Percentiles rank a stretch among this genome's conserved stretches.
Evolutionary conservation across 2,888 invertebrate genomes (phyloP).

Genomic region (Lithosia quadra): DNA sequence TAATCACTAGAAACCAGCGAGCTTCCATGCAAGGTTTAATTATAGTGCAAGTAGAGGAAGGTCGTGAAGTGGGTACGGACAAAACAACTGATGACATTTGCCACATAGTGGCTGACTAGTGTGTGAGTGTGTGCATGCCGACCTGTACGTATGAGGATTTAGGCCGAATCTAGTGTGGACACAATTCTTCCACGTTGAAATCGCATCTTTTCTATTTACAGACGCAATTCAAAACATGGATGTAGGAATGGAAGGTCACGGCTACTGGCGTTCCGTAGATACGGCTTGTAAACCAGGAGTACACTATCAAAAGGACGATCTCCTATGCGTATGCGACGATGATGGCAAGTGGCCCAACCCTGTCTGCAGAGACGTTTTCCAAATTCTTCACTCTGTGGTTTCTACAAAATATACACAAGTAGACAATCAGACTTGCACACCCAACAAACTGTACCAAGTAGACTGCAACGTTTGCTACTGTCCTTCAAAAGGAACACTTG

Average conservation of each 20-base stretch:
- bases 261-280: constrained; percentile 66
- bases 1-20: too few relatives aligned
- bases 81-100: too few relatives aligned
- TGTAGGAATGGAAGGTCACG: constrained; percentile 78
- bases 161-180: too few relatives aligned
- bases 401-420: constrained; percentile 43
- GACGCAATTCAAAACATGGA: constrained; percentile 72
- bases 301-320: constrained; percentile 61
- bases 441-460: constrained; percentile 66
- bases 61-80: too few relatives aligned
- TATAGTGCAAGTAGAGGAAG: too few relatives aligned
- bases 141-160: too few relatives aligned
- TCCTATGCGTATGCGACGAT: constrained; percentile 73
- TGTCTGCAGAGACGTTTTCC: constrained; percentile 72
- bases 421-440: constrained; percentile 56
- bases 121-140: too few relatives aligned
- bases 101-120: too few relatives aligned
- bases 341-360: constrained; percentile 79
- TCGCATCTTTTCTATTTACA: constrained; percentile 39
- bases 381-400: constrained; percentile 67
- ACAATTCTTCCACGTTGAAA: neutral
- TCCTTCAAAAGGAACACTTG: constrained; percentile 58
- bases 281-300: constrained; percentile 68
- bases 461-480: constrained; percentile 78
- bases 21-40: too few relatives aligned